Percentiles rank a stretch among this genome's conserved stretches.
These are phyloP conservation scores for Stercorarius parasiticus DNA, from an alignment of 2,113 vertebrate genomes.

Conservation along the genomic window DNA sequence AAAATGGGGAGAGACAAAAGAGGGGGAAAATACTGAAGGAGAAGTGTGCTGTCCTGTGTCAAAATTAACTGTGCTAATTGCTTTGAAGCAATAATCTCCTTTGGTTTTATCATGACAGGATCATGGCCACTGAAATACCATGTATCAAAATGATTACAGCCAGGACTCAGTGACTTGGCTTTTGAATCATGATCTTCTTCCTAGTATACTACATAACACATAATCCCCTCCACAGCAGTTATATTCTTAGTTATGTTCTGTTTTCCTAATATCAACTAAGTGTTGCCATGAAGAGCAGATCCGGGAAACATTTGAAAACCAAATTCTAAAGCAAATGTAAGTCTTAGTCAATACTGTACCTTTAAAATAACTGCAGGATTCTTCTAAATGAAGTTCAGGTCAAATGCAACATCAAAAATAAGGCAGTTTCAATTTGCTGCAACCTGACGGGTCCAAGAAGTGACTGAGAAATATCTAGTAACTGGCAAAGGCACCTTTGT, in stretches of 20 bases:
- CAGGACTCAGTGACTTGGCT: background rate
- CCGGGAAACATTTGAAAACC: conserved; percentile 36
- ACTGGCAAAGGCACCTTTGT: conserved; percentile 62
- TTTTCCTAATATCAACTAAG: conserved; percentile 23
- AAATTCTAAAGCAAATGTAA: conserved; percentile 50
- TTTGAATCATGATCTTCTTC: conserved; percentile 20
- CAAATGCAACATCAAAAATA: conserved; percentile 63
- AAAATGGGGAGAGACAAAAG: background rate
- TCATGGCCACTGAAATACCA: background rate
- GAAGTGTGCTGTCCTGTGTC: background rate
- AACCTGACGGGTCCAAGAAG: conserved; percentile 57
- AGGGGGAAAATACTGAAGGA: background rate
- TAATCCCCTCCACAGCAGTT: conserved; percentile 25
- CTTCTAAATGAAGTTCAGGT: conserved; percentile 67
- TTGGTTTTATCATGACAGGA: background rate
- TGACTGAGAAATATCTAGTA: conserved; percentile 52
- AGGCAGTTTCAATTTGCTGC: conserved; percentile 55
- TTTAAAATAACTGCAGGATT: conserved; percentile 66
- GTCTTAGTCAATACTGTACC: conserved; percentile 53
- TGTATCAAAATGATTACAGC: background rate
- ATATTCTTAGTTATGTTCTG: conserved; percentile 33
- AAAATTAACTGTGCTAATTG: conserved; percentile 28
- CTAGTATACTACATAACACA: background rate
- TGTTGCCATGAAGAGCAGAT: conserved; percentile 1
- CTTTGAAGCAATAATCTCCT: background rate